Evolutionary conservation across 2,113 vertebrate genomes (phyloP).

Genomic region (Crotalus viridis): DNA sequence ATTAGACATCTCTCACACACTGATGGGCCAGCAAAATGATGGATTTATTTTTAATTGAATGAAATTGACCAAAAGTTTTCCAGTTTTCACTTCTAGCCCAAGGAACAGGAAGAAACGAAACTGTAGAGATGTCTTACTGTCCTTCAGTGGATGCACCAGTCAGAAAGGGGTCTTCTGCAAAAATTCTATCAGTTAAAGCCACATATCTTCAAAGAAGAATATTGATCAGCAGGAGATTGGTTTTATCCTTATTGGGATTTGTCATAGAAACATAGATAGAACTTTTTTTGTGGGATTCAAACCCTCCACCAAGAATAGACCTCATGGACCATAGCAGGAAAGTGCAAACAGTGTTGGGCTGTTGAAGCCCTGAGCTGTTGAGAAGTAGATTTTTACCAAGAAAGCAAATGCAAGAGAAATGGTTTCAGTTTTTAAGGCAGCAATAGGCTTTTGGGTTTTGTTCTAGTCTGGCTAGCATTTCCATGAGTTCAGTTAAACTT

Average conservation of each 20-base stretch:
- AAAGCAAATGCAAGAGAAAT: background rate
- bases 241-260: background rate
- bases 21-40: background rate
- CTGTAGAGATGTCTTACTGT: background rate
- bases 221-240: background rate
- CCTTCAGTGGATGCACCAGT: background rate
- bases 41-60: background rate
- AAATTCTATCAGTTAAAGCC: background rate
- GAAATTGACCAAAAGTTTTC: background rate
- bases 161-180: background rate
- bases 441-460: conserved; percentile 30
- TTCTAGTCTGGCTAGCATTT: conserved; percentile 19
- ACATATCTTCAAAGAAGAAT: background rate
- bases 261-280: background rate
- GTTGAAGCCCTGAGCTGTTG: background rate
- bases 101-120: background rate
- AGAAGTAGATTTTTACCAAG: background rate
- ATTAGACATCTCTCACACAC: background rate
- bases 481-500: background rate
- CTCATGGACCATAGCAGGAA: background rate
- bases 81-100: background rate
- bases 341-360: background rate
- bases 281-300: background rate
- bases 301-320: background rate
- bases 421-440: background rate